Base-by-base conservation (phyloP, 2,113 vertebrate genomes). In the Pogona vitticeps region DNA sequence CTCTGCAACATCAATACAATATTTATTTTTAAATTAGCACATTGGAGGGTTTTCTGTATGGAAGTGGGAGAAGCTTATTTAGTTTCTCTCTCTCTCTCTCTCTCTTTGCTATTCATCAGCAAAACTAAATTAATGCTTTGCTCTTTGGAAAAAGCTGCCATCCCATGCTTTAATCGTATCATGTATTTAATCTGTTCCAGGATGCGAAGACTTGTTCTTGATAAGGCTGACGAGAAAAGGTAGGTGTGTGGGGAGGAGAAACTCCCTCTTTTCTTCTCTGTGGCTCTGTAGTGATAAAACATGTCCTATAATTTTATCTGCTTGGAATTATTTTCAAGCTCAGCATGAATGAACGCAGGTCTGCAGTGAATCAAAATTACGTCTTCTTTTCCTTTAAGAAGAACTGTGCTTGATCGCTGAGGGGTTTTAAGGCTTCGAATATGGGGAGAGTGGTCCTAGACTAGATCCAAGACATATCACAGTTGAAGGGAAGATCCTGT, bases 181-280 rank as follows among this genome's bases (percentile, higher is more conserved):
- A 86, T 87, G 85, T 84, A 89, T 92, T 94, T 18, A 89, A 92
- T 88, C 85, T 91, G 91, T 83, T 42, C 78, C 85, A 83, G 77
- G 86, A 87, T 92, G 94, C 94, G 91, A 86, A 1, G 61, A 94
- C 93, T 93, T 94, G 93, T 92, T 94, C 88, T 71, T 91, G 88
- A 42, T 88, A 88, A 89, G 85, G 58, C 52, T 92, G 28, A n/a
- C 31, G 10, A 65, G 13, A 70, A 2, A n/a, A n/a, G 7, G 28
- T 65, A 33, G 10, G 68, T 87, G 75, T 90, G 92, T 6, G 31
- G 9, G n/a, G 26, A 17, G 2, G 89, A 85, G 94, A 70, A 70
- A 70, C 28, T 3, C 6, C 23, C 93, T 94, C 92, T 94, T 94
- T 95, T 95, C 91, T 92, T 94, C 91, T 93, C 75, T 85, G 91